Conservation (phyloP, 92 coral and sea anemone species). For the Porites evermanni region DNA sequence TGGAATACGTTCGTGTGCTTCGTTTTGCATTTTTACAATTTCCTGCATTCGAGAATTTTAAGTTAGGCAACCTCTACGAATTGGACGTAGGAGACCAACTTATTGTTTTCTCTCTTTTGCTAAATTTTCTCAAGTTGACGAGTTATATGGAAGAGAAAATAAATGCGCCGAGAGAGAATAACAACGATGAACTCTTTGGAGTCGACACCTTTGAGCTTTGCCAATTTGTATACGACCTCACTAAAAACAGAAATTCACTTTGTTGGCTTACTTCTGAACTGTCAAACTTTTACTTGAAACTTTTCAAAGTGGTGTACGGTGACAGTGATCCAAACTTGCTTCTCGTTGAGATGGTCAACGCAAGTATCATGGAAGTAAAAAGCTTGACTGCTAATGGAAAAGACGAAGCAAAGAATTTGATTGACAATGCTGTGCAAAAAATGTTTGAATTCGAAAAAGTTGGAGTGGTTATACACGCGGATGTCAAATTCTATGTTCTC, state of each 20-base stretch:
- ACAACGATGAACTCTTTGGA: no score
- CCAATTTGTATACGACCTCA: neutral
- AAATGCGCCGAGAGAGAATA: neutral
- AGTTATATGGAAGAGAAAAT: neutral
- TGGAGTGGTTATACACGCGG: neutral
- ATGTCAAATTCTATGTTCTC: neutral
- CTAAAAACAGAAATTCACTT: neutral
- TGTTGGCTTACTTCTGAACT: neutral
- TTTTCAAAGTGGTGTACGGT: no score
- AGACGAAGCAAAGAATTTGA: neutral
- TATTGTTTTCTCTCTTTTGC: neutral
- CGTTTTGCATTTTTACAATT: neutral
- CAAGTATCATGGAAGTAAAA: neutral
- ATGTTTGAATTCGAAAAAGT: neutral
- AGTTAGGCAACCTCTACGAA: neutral
- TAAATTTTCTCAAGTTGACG: neutral
- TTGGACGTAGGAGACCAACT: neutral
- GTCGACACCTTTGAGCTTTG: neutral
- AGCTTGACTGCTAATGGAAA: neutral
- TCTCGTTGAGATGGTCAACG: neutral
- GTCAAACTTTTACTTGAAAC: neutral
- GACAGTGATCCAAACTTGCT: neutral
- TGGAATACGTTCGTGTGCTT: neutral
- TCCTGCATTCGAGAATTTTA: no score
- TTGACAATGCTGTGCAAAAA: neutral